These are phyloP conservation scores for Hemaris fuciformis DNA, from an alignment of 2,888 invertebrate genomes.

Conservation along the genomic window DNA sequence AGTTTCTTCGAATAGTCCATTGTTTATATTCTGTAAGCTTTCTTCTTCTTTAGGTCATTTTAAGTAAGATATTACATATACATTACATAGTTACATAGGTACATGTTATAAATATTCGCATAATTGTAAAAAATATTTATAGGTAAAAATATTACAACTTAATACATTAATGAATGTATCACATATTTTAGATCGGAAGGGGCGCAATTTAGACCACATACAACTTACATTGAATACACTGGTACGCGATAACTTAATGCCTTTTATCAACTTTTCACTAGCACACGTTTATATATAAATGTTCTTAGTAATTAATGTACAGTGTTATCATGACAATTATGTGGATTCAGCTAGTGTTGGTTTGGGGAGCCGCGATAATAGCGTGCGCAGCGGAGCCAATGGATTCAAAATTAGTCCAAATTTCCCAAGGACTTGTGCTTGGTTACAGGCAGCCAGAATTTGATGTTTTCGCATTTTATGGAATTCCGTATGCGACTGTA, in stretches of 20 bases:
- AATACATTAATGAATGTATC: too few species aligned
- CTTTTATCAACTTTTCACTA: background rate
- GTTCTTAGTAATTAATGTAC: background rate
- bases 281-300: background rate
- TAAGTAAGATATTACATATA: too few species aligned
- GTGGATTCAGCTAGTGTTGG: background rate
- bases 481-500: constrained; percentile 50
- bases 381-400: background rate
- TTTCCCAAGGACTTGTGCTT: constrained; percentile 40
- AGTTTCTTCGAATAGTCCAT: too few species aligned
- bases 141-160: too few species aligned
- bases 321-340: background rate
- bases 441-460: constrained; percentile 36
- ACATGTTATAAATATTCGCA: too few species aligned
- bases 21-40: too few species aligned
- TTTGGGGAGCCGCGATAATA: background rate
- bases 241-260: background rate
- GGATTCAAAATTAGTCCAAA: constrained; percentile 30
- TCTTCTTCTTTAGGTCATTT: too few species aligned
- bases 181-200: too few species aligned
- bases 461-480: constrained; percentile 40
- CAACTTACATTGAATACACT: too few species aligned
- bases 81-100: too few species aligned
- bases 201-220: too few species aligned
- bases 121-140: too few species aligned